Conservation (phyloP, 2,797 vertebrate genomes). For the Hydrophis major region DNA sequence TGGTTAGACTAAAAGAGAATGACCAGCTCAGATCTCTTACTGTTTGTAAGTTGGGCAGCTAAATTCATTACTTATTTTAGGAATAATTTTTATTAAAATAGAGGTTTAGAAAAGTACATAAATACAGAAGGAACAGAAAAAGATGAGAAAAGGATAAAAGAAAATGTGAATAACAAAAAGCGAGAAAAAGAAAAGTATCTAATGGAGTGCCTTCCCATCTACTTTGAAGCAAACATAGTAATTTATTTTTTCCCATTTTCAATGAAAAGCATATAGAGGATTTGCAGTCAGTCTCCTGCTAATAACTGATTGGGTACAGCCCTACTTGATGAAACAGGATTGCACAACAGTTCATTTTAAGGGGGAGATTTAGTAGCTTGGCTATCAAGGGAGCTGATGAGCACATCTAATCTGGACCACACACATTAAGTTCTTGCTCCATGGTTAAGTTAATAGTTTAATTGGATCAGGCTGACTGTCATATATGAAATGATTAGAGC, state of each 20-base stretch:
- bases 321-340: not conserved
- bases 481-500: not conserved
- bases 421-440: not conserved
- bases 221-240: not conserved
- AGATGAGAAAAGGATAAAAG: not conserved
- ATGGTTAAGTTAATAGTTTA: not conserved
- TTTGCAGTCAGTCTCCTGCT: not conserved
- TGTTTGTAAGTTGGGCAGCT: not conserved
- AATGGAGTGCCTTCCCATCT: not conserved
- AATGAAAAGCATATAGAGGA: not conserved
- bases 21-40: not conserved
- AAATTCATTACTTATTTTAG: not conserved
- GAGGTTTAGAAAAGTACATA: not conserved
- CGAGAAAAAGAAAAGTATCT: not conserved
- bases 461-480: conserved; percentile 9
- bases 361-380: not conserved
- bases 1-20: not conserved
- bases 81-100: not conserved
- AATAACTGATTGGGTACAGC: not conserved
- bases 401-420: not conserved
- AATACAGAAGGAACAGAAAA: not conserved
- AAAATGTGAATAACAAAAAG: not conserved
- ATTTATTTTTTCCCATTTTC: not conserved
- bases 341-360: not conserved
- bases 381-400: not conserved